A percentile compares a stretch with the other conserved stretches of the same genome.
Conservation (phyloP, 1,140 invertebrate genomes). For the Scaptomyza montana region DNA sequence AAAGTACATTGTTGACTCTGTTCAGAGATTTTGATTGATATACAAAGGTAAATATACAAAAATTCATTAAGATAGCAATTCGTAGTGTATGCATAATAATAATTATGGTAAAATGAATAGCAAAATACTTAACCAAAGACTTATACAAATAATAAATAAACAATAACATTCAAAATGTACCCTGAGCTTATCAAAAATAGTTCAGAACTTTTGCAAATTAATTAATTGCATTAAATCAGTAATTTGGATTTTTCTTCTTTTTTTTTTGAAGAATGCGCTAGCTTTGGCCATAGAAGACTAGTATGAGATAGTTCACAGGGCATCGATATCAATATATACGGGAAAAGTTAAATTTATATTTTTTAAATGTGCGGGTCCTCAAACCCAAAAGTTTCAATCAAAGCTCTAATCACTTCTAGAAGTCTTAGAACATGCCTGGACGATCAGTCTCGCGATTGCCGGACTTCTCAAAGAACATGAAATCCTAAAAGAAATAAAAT, state of each 20-base stretch:
- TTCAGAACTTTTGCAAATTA: conserved; percentile 1
- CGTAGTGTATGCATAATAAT: conserved; percentile 20
- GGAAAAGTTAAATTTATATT: not conserved
- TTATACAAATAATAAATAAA: conserved; percentile 40
- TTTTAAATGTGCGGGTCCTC: not conserved
- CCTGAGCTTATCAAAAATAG: conserved; percentile 14
- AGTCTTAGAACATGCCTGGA: conserved; percentile 72
- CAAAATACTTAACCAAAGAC: conserved; percentile 45
- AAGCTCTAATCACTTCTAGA: not conserved
- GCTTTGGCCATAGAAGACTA: conserved; percentile 67
- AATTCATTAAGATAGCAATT: conserved; percentile 40
- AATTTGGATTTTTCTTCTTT: conserved; percentile 10
- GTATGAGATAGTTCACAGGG: conserved; percentile 66
- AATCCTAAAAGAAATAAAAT: conserved; percentile 86
- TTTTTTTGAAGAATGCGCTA: conserved; percentile 40
- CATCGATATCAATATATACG: conserved; percentile 7
- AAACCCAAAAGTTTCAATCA: conserved; percentile 1
- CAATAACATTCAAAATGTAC: conserved; percentile 8
- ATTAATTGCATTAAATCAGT: not conserved
- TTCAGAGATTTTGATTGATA: conserved; percentile 9
- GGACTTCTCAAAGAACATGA: conserved; percentile 89
- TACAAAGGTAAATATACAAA: conserved; percentile 19
- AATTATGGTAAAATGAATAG: conserved; percentile 12
- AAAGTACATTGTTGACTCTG: conserved; percentile 53
- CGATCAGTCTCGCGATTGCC: conserved; percentile 71